These are phyloP conservation scores for Sicus ferrugineus DNA, from an alignment of 2,888 invertebrate genomes.

Conservation along the genomic window DNA sequence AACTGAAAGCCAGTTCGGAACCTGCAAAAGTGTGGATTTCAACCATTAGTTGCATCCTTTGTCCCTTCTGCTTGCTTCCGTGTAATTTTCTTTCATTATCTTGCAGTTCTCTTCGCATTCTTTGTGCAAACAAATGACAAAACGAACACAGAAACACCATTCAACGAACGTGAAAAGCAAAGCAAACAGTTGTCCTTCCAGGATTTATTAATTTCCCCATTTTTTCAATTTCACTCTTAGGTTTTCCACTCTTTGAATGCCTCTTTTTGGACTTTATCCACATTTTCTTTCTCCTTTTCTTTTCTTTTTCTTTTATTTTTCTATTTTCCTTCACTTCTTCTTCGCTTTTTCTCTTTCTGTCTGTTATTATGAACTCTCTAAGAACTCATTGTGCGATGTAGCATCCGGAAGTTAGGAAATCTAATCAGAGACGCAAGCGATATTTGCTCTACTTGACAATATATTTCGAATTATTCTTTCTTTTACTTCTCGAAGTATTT, in stretches of 20 bases:
- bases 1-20: too few relatives aligned
- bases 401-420: too few relatives aligned
- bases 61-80: not conserved
- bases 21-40: too few relatives aligned
- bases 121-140: not conserved
- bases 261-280: not conserved
- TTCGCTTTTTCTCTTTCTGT: not conserved
- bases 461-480: too few relatives aligned
- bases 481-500: too few relatives aligned
- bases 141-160: not conserved
- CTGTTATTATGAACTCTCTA: too few relatives aligned
- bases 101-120: constrained; percentile 27
- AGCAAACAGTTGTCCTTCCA: constrained; percentile 16
- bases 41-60: too few relatives aligned
- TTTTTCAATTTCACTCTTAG: not conserved
- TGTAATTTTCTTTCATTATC: constrained; percentile 38
- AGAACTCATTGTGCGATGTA: too few relatives aligned
- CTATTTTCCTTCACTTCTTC: not conserved
- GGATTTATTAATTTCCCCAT: constrained; percentile 9
- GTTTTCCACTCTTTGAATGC: not conserved
- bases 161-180: constrained; percentile 24
- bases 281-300: not conserved
- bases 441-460: too few relatives aligned
- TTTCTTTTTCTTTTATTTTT: not conserved
- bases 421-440: too few relatives aligned